Percentiles rank a stretch among this genome's conserved stretches.
Conservation (phyloP, 2,797 vertebrate genomes). For the Leucoraja ocellata region DNA sequence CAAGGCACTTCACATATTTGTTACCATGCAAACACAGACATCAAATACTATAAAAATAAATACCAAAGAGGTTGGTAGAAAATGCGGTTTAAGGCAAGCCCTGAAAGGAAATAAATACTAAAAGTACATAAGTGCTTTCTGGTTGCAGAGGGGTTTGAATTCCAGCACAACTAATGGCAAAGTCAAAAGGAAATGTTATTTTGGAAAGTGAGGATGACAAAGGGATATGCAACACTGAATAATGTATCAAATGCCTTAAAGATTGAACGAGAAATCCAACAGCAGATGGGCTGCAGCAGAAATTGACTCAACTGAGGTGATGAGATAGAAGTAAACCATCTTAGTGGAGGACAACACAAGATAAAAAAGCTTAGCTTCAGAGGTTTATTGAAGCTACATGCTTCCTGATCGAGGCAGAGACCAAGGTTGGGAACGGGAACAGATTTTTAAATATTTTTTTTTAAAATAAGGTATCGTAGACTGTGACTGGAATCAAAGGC, state of each 20-base stretch:
- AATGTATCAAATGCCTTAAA: not conserved
- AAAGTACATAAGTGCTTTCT: too few species aligned
- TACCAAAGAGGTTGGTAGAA: not conserved
- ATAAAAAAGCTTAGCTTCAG: not conserved
- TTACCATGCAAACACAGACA: not conserved
- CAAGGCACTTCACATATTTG: not conserved
- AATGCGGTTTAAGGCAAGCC: not conserved
- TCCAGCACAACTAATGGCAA: not conserved
- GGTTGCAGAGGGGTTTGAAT: not conserved
- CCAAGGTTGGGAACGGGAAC: not conserved
- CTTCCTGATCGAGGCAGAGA: not conserved
- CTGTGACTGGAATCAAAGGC: not conserved
- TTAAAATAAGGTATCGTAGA: not conserved
- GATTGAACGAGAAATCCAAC: not conserved
- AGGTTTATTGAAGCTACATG: not conserved
- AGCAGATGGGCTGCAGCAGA: not conserved
- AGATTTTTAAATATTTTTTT: too few species aligned
- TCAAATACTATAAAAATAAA: not conserved
- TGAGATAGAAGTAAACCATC: not conserved
- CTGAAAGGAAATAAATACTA: not conserved
- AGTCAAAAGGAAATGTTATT: not conserved
- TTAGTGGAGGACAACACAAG: not conserved
- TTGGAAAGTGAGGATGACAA: too few species aligned
- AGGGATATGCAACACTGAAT: too few species aligned
- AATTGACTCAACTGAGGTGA: not conserved